Evolutionary conservation across 1,140 invertebrate species (phyloP), one percentile per base, ranked within the genome.

Genomic region (Drosophila fuyamai): DNA sequence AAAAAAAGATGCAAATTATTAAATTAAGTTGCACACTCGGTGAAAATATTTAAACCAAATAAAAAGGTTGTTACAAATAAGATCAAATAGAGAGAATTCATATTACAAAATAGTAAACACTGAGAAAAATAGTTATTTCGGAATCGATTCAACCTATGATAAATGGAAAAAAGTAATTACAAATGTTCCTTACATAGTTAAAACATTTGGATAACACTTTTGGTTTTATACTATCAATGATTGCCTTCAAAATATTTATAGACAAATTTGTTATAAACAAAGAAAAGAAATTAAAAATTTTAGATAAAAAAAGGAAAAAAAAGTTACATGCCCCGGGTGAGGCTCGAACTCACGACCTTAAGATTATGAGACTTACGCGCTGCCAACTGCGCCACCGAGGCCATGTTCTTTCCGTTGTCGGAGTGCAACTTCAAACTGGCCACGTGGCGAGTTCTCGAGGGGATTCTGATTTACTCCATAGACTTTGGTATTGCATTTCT

Each of bases 311-410:
- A 38, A 29, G 0, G 0, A 9, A 84, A 82, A 93, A 93, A 95
- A 96, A 95, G 93, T 68, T 91, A 92, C 91, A 84, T 97, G 96
- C 96, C 96, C 96, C 96, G 95, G 95, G 96, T 97, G 96, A 97
- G 97, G 96, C 96, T 97, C 96, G 96, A 97, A 97, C 96, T 97
- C 96, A 97, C 96, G 97, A 97, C 97, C 97, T 97, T 97, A 96
- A 97, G 96, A 97, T 97, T 97, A 97, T 97, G 96, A 97, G 96
- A 97, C 96, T 97, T 96, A 97, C 96, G 96, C 96, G 96, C 96
- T 97, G 95, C 96, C 96, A 96, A 96, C 96, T 97, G 96, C 96
- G 96, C 96, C 95, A 97, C 95, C 96, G 96, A 97, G 95, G 96
- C 96, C n/a, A 71, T 60, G 72, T 83, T 55, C 55, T 57, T 13